Evolutionary conservation across 2,888 invertebrate genomes (phyloP), one percentile per base, ranked within the genome.

Genomic region (Drosophila testacea): DNA sequence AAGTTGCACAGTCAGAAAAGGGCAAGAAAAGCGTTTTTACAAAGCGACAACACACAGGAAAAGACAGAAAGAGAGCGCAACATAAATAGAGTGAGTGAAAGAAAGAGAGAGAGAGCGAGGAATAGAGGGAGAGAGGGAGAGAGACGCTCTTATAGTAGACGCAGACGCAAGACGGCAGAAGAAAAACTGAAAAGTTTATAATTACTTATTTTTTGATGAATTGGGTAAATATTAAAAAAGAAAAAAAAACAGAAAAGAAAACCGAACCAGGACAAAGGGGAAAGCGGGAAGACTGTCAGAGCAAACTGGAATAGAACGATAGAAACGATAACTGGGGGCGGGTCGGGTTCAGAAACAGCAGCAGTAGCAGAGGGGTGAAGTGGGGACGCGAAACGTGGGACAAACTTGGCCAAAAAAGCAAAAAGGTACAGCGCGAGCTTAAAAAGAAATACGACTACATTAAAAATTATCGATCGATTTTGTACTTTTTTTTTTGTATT

Each of bases 141-240:
- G 13, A 64, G 22, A 55, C 38, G 39, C 22, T 50, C 57, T 42
- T 55, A 74, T 71, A 75, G 73, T 78, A 84, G 82, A 86, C 65
- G 81, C 77, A 77, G 81, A 77, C 87, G 87, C 79, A 86, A 78
- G 86, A 77, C 76, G 79, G 80, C 69, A 72, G 75, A 80, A 83
- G 69, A 79, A 83, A 81, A 85, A 88, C 79, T 81, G 81, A 90
- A 85, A 90, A 88, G 85, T 91, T 91, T 91, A 91, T 90, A 90
- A 90, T 90, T 91, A 90, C 91, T 90, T 91, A 90, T 91, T 90
- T 88, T 90, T 90, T 91, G 90, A 91, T 90, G 90, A 91, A 91
- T 91, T 90, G 91, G 91, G 90, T 91, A 90, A 90, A 90, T 91
- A 90, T 85, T 88, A 88, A 89, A 85, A 85, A 88, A 74, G 61